Evolutionary conservation across 2,113 vertebrate genomes (phyloP).

Genomic region (Psephotus haematonotus): DNA sequence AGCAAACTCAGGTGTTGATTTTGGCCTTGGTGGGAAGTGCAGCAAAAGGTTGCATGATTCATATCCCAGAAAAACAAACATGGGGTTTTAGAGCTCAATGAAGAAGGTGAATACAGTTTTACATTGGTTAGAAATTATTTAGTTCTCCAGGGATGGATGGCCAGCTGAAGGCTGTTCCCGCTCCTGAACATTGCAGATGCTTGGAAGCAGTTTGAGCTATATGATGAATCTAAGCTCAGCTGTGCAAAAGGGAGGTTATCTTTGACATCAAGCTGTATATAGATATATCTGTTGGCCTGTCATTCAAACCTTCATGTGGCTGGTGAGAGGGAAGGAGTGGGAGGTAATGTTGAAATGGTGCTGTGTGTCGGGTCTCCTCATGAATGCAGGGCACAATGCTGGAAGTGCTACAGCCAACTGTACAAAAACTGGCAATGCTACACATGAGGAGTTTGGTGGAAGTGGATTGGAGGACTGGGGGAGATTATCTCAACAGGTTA

Average conservation of each 20-base stretch:
- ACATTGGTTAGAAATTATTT: background rate
- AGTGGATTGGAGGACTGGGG: background rate
- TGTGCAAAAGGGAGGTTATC: background rate
- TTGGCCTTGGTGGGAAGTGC: background rate
- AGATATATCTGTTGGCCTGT: background rate
- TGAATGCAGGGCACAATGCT: fast-evolving
- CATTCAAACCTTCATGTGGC: background rate
- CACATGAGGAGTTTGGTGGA: fast-evolving
- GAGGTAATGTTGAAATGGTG: fast-evolving
- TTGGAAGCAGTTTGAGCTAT: background rate
- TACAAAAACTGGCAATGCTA: fast-evolving
- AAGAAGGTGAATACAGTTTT: background rate
- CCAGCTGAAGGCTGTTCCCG: background rate
- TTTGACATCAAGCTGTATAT: fast-evolving
- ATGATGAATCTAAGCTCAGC: no score
- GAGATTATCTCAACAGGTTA: background rate
- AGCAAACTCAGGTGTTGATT: background rate
- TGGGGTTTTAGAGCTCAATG: background rate
- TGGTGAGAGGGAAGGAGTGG: background rate
- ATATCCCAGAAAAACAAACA: background rate
- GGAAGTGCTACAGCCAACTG: background rate
- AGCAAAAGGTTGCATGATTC: background rate
- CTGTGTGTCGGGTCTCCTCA: background rate
- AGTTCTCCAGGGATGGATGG: fast-evolving
- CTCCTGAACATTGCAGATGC: fast-evolving